Percentiles rank a stretch among this genome's conserved stretches.
phyloP scores from a whole-genome alignment of 2,888 invertebrate genomes.

The Andrena fulva region DNA sequence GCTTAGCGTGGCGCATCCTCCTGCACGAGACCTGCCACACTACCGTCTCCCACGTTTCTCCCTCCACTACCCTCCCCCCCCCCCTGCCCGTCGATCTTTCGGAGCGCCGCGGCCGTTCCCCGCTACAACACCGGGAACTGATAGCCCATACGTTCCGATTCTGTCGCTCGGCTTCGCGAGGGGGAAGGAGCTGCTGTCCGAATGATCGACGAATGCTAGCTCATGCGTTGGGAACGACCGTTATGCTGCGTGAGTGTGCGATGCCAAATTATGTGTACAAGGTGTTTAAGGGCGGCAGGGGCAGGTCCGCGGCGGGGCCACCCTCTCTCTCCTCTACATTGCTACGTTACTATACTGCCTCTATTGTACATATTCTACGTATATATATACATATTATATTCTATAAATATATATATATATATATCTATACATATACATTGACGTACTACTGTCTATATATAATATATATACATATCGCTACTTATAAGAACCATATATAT shows the following conservation, averaged over 20 bases:
- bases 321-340: slow-evolving; percentile 82
- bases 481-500: slow-evolving; percentile 54
- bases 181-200: slow-evolving; percentile 12
- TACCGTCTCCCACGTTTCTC: slow-evolving; percentile 57
- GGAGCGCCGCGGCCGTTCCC: slow-evolving; percentile 41
- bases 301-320: slow-evolving; percentile 82
- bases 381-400: slow-evolving; percentile 77
- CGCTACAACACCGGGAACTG: not conserved
- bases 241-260: slow-evolving; percentile 71
- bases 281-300: slow-evolving; percentile 80
- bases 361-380: slow-evolving; percentile 82
- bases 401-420: slow-evolving; percentile 74
- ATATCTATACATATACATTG: slow-evolving; percentile 75
- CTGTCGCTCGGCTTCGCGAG: not conserved
- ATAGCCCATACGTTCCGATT: not conserved
- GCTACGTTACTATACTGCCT: slow-evolving; percentile 83
- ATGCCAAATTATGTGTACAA: slow-evolving; percentile 71
- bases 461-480: slow-evolving; percentile 73
- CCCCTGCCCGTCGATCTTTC: slow-evolving; percentile 60
- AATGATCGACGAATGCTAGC: slow-evolving; percentile 66
- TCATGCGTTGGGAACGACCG: slow-evolving; percentile 70
- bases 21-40: slow-evolving; percentile 77
- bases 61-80: not conserved
- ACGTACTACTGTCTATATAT: slow-evolving; percentile 76
- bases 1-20: slow-evolving; percentile 71